Conservation (phyloP, 2,797 vertebrate species). For the Clarias laeviceps region DNA sequence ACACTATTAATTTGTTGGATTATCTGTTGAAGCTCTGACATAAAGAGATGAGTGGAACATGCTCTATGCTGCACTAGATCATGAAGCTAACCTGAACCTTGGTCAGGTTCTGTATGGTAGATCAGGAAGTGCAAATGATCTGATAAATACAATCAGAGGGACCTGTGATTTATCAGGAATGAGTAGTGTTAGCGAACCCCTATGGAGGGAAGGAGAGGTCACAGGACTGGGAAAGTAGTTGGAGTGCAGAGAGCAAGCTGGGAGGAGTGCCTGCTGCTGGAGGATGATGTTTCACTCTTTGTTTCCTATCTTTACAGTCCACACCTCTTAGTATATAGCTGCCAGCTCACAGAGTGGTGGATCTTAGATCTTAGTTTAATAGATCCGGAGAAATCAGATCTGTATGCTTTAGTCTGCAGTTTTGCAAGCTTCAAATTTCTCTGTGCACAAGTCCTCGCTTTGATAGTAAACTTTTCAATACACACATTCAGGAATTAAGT, state of each 20-base stretch:
- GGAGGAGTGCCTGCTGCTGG: neutral
- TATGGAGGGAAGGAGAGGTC: slow-evolving; percentile 21
- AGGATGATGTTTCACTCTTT: slow-evolving; percentile 17
- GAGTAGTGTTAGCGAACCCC: slow-evolving; percentile 28
- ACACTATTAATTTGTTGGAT: slow-evolving; percentile 21
- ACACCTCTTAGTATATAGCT: slow-evolving; percentile 17
- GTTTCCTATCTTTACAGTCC: slow-evolving; percentile 8
- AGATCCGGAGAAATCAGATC: slow-evolving; percentile 29
- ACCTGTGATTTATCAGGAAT: slow-evolving; percentile 39
- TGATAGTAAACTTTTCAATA: neutral
- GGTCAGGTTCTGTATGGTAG: neutral
- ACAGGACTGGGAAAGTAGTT: neutral
- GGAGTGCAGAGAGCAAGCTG: neutral
- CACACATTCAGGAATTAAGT: neutral
- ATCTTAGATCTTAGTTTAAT: slow-evolving; percentile 23
- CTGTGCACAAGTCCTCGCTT: neutral
- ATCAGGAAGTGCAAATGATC: neutral
- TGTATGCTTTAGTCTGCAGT: slow-evolving; percentile 26
- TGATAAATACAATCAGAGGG: slow-evolving; percentile 21
- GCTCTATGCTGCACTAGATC: neutral
- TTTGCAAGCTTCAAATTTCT: slow-evolving; percentile 30
- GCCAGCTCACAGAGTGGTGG: slow-evolving; percentile 20
- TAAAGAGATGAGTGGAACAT: slow-evolving; percentile 30
- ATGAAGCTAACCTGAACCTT: neutral
- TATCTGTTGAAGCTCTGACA: slow-evolving; percentile 24